These are phyloP conservation scores for Eucidaris tribuloides DNA, from an alignment of 35 echinoderm and acorn worm species.

Conservation along the genomic window DNA sequence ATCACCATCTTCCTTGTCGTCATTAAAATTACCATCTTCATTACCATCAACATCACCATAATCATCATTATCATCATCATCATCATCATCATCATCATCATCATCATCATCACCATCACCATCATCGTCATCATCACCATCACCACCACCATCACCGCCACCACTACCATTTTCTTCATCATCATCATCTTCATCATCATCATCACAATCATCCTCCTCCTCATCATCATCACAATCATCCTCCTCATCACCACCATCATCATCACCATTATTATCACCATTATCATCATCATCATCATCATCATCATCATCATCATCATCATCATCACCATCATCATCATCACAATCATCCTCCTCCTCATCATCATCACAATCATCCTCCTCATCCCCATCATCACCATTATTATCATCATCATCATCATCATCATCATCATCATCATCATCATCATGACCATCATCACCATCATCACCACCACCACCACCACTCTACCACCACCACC, in stretches of 20 bases:
- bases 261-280: neutral
- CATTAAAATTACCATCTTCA: no score
- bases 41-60: neutral
- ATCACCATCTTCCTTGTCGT: no score
- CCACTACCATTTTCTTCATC: neutral
- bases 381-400: neutral
- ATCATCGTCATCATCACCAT: neutral
- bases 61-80: neutral
- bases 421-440: constrained; percentile 3
- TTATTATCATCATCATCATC: neutral
- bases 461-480: neutral
- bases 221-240: neutral
- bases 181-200: neutral
- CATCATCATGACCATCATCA: constrained; percentile 19
- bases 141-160: neutral
- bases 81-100: neutral
- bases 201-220: neutral
- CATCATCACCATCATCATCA: neutral
- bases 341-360: neutral
- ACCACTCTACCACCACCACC: neutral
- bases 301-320: neutral
- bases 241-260: neutral
- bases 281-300: neutral
- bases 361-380: neutral
- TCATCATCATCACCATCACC: neutral